These are phyloP conservation scores for Cynoglossus semilaevis DNA, from an alignment of 2,113 vertebrate genomes.

Conservation along the genomic window DNA sequence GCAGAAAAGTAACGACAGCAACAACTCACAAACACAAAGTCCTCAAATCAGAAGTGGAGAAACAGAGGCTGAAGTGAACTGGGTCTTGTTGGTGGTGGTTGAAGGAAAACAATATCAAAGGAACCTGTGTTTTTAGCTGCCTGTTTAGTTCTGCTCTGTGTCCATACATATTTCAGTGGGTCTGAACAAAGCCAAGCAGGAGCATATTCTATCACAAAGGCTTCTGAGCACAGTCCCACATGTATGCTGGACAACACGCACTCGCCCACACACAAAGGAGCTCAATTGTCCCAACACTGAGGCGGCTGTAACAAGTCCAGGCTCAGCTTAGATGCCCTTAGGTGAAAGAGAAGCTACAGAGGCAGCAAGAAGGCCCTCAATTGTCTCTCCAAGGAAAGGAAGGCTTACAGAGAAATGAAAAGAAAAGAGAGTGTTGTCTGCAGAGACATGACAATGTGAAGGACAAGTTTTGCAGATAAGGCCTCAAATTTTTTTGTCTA, in stretches of 20 bases:
- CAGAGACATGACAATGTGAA: conserved; percentile 55
- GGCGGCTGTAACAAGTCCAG: conserved; percentile 56
- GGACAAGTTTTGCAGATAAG: conserved; percentile 39
- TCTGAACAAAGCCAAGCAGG: conserved; percentile 61
- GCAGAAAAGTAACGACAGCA: not conserved
- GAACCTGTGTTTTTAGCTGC: conserved; percentile 58
- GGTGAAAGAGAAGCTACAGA: conserved; percentile 61
- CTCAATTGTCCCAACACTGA: conserved; percentile 57
- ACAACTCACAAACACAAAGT: not conserved
- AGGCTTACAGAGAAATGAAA: conserved; percentile 30
- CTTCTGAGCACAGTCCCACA: conserved; percentile 59
- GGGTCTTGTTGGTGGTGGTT: conserved; percentile 35
- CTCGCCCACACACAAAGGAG: conserved; percentile 45
- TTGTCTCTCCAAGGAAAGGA: conserved; percentile 73
- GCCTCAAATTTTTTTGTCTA: conserved; percentile 23
- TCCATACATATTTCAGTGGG: conserved; percentile 64
- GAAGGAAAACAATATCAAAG: conserved; percentile 60
- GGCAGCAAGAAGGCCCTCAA: conserved; percentile 56
- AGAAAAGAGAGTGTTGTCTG: conserved; percentile 44
- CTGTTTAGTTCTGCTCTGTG: conserved; percentile 59
- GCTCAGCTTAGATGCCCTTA: conserved; percentile 58
- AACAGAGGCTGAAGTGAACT: conserved; percentile 28
- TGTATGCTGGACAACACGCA: conserved; percentile 50
- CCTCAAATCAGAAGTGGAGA: conserved; percentile 20
- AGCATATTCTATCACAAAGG: conserved; percentile 71